Evolutionary conservation across 2,113 vertebrate species (phyloP).

Genomic region (Echinops telfairi): DNA sequence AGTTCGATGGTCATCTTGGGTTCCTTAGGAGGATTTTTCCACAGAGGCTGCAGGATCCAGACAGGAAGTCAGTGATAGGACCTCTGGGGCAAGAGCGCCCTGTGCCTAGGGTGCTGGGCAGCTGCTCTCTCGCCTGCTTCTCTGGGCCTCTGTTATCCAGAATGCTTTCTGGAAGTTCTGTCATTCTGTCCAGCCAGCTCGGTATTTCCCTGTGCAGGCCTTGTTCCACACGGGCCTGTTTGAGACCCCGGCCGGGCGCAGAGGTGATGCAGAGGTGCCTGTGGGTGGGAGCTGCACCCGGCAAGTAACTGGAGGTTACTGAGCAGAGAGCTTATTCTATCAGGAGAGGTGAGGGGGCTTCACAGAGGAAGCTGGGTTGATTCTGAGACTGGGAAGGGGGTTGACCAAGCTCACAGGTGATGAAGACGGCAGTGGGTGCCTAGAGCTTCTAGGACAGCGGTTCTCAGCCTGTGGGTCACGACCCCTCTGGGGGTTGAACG

Average conservation of each 20-base stretch:
- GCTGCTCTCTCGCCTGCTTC: not conserved
- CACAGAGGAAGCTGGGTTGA: rapidly evolving
- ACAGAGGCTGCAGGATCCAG: not conserved
- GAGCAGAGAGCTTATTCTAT: not conserved
- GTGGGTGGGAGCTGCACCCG: not conserved
- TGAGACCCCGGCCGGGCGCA: rapidly evolving
- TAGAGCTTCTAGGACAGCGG: not conserved
- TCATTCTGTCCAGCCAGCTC: not conserved
- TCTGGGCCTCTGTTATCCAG: not conserved
- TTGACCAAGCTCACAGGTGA: too few relatives aligned
- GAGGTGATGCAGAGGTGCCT: not conserved
- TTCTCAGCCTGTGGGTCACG: too few relatives aligned
- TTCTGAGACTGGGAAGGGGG: too few relatives aligned
- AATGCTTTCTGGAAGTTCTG: not conserved
- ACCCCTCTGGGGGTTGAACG: too few relatives aligned
- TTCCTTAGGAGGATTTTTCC: not conserved
- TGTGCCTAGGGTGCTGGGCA: not conserved
- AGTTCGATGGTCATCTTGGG: not conserved
- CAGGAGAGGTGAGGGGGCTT: not conserved
- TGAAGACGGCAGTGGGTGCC: not conserved
- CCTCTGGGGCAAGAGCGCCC: not conserved
- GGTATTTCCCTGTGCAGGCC: rapidly evolving
- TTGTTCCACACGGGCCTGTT: not conserved
- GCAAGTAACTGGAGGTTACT: rapidly evolving
- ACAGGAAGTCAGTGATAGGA: not conserved